phyloP scores from a whole-genome alignment of 2,797 vertebrate species.

The Hypotaenidia okinawae region DNA sequence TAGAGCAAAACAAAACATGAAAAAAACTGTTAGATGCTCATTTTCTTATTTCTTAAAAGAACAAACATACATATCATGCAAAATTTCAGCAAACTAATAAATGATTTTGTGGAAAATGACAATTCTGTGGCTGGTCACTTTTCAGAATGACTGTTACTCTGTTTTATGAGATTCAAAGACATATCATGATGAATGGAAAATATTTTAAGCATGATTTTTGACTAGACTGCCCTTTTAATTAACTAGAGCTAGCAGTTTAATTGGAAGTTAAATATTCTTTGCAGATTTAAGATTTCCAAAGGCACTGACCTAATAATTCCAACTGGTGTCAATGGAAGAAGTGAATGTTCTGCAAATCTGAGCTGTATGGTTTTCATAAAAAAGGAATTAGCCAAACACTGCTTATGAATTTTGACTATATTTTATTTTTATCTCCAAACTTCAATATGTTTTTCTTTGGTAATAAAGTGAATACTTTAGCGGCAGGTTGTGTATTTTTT shows the following conservation, averaged over 20 bases:
- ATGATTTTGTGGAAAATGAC: background rate
- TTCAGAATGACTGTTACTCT: background rate
- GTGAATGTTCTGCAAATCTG: constrained; percentile 30
- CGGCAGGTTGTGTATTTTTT: background rate
- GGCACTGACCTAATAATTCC: constrained; percentile 51
- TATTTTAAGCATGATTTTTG: constrained; percentile 18
- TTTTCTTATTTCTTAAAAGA: background rate
- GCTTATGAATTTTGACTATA: constrained; percentile 72
- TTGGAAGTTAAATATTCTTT: constrained; percentile 77
- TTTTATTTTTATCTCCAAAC: constrained; percentile 73
- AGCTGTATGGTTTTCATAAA: constrained; percentile 70
- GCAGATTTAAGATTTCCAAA: constrained; percentile 78
- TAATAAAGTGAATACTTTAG: constrained; percentile 62
- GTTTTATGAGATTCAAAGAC: background rate
- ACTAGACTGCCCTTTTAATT: constrained; percentile 68
- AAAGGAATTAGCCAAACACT: constrained; percentile 76
- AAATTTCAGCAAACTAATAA: constrained; percentile 7
- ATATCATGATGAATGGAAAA: background rate
- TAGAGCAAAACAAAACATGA: background rate
- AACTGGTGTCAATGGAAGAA: constrained; percentile 25
- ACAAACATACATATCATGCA: background rate
- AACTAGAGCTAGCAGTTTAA: constrained; percentile 72
- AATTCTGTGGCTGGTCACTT: background rate
- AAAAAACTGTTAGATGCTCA: background rate
- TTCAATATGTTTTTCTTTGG: constrained; percentile 58